These are phyloP conservation scores for Drosophila chauvacae DNA, from an alignment of 1,140 invertebrate genomes.

Conservation along the genomic window DNA sequence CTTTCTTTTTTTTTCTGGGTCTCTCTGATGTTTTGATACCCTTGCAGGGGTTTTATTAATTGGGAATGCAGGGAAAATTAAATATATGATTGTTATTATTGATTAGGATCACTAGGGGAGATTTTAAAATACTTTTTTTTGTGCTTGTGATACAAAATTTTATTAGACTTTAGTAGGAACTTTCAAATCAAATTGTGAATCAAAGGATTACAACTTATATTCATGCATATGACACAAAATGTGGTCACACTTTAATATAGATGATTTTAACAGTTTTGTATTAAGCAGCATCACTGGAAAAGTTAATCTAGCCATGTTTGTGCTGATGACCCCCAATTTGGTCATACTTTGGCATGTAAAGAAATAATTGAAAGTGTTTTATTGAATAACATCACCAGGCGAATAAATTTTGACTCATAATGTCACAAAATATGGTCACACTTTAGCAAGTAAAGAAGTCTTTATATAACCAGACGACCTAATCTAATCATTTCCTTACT, in stretches of 20 bases:
- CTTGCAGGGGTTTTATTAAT: slow-evolving; percentile 1
- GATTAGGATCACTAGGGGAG: neutral
- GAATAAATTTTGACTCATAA: too few relatives aligned
- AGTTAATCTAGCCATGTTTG: neutral
- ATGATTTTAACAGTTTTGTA: neutral
- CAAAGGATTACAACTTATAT: too few relatives aligned
- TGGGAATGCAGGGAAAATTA: neutral
- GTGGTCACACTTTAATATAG: too few relatives aligned
- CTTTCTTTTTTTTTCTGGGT: slow-evolving; percentile 12
- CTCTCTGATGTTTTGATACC: slow-evolving; percentile 2
- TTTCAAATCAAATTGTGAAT: too few relatives aligned
- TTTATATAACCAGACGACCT: neutral
- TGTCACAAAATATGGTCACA: neutral
- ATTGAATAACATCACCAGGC: neutral
- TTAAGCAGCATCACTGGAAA: neutral
- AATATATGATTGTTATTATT: neutral
- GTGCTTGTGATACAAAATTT: too few relatives aligned
- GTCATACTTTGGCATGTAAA: neutral
- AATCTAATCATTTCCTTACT: neutral
- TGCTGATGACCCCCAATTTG: too few relatives aligned
- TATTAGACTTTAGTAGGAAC: too few relatives aligned
- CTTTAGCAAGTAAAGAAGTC: neutral
- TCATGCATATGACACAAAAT: too few relatives aligned
- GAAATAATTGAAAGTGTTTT: neutral
- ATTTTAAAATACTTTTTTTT: neutral